phyloP scores from a whole-genome alignment of 2,888 invertebrate species.

The Chironomus tentans region DNA sequence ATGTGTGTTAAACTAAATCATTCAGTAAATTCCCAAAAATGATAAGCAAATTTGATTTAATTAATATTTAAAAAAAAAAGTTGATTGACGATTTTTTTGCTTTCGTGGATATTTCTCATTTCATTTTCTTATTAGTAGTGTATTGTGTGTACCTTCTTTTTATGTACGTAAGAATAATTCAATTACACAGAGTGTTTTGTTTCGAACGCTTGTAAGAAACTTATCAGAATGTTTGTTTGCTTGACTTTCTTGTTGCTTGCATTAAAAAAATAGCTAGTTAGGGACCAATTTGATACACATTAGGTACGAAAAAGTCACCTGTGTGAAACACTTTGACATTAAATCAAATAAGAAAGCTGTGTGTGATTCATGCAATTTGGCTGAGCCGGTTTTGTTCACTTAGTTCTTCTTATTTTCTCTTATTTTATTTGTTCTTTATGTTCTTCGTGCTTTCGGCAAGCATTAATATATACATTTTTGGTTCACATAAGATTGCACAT shows the following conservation, averaged over 20 bases:
- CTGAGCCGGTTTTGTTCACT: not conserved
- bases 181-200: not conserved
- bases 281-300: not conserved
- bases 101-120: constrained; percentile 21
- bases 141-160: constrained; percentile 1
- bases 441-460: not conserved
- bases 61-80: not conserved
- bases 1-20: too few species aligned
- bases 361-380: not conserved
- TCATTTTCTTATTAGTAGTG: constrained; percentile 15
- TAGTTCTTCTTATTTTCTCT: not conserved
- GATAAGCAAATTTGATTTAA: not conserved
- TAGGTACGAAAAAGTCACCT: not conserved
- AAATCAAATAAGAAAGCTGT: not conserved
- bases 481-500: not conserved
- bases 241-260: not conserved
- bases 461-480: not conserved
- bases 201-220: not conserved
- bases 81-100: constrained; percentile 1
- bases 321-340: not conserved
- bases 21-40: not conserved
- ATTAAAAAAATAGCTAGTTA: too few species aligned
- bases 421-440: not conserved
- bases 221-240: not conserved
- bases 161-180: not conserved